Conservation (phyloP, 2,888 invertebrate genomes). For the Cephus nigrinus region DNA sequence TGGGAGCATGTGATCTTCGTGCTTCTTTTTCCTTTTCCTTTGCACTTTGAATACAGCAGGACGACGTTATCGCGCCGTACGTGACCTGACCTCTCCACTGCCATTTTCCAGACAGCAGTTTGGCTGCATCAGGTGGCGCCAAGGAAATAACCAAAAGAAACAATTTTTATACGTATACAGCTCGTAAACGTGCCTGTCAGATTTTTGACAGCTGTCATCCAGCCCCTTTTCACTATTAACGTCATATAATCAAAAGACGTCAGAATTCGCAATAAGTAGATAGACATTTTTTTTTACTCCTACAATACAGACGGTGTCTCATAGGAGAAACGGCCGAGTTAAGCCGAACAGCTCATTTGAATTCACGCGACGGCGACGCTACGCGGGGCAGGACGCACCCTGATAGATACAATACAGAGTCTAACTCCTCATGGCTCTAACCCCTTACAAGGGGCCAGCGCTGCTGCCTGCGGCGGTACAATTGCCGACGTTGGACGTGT, state of each 20-base stretch:
- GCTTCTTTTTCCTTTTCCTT: slow-evolving; percentile 36
- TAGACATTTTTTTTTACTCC: too few relatives aligned
- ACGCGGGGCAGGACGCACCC: slow-evolving; percentile 12
- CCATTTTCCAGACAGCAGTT: slow-evolving; percentile 43
- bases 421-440: slow-evolving; percentile 1
- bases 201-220: too few relatives aligned
- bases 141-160: too few relatives aligned
- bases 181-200: too few relatives aligned
- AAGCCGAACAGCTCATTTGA: slow-evolving; percentile 32
- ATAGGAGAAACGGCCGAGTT: background rate
- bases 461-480: slow-evolving; percentile 45
- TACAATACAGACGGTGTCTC: too few relatives aligned
- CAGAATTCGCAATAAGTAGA: background rate
- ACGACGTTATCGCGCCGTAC: slow-evolving; percentile 56
- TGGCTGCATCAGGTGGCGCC: background rate
- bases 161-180: too few relatives aligned
- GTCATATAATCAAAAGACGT: too few relatives aligned
- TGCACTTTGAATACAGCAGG: slow-evolving; percentile 46
- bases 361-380: slow-evolving; percentile 31
- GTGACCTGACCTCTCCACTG: slow-evolving; percentile 47
- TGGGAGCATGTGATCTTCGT: slow-evolving; percentile 52
- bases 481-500: slow-evolving; percentile 55
- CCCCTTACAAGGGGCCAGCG: background rate
- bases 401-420: slow-evolving; percentile 39
- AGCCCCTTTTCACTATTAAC: too few relatives aligned